These are phyloP conservation scores for Sinohyriopsis cumingii DNA, from an alignment of 2,888 invertebrate species.

Conservation along the genomic window DNA sequence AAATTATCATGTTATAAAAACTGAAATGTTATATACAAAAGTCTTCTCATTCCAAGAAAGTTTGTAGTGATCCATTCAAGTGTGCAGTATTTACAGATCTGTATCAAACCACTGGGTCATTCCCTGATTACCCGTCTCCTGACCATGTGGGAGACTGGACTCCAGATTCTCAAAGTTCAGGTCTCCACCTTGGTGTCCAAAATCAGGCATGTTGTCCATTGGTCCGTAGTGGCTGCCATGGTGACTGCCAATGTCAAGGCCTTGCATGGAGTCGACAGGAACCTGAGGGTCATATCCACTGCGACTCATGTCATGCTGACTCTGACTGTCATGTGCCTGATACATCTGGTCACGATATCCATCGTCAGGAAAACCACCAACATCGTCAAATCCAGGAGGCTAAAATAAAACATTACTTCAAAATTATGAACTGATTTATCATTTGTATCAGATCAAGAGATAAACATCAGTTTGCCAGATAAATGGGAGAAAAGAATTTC, in stretches of 20 bases:
- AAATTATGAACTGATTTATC: background rate
- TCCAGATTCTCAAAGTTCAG: conserved; percentile 83
- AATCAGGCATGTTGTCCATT: conserved; percentile 78
- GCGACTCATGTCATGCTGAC: conserved; percentile 75
- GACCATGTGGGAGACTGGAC: conserved; percentile 77
- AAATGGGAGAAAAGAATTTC: too few species aligned
- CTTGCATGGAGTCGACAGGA: conserved; percentile 97
- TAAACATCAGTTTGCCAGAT: too few species aligned
- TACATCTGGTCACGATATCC: conserved; percentile 92
- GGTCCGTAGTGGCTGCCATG: conserved; percentile 80
- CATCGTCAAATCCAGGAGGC: conserved; percentile 76
- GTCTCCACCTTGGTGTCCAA: conserved; percentile 77
- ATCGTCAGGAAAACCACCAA: conserved; percentile 83
- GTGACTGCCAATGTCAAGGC: conserved; percentile 88
- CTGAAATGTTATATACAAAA: too few species aligned
- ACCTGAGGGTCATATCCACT: conserved; percentile 89
- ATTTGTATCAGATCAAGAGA: too few species aligned
- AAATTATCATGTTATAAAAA: too few species aligned
- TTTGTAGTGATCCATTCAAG: too few species aligned
- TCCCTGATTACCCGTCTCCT: conserved; percentile 77
- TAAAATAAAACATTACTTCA: conserved; percentile 23
- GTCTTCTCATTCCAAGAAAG: too few species aligned
- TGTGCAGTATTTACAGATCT: conserved; percentile 79
- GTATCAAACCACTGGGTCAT: conserved; percentile 98
- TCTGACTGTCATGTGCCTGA: conserved; percentile 78